A percentile compares a stretch with the other conserved stretches of the same genome.
Conservation (phyloP, 1,140 invertebrate species). For the Pogonomyrmex californicus region DNA sequence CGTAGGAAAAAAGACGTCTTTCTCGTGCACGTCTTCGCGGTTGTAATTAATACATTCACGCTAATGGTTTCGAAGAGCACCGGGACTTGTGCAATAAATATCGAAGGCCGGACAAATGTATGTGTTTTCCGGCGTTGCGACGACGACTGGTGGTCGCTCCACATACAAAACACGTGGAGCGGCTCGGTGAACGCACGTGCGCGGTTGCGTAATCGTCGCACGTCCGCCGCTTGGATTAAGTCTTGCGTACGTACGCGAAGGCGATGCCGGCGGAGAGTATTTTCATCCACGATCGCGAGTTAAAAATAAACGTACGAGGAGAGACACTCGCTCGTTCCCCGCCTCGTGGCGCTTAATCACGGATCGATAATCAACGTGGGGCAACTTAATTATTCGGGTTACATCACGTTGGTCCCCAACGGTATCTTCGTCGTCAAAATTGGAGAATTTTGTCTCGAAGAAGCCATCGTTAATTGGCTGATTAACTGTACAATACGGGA, state of each 20-base stretch:
- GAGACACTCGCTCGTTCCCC: neutral
- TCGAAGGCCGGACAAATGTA: neutral
- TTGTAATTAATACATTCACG: neutral
- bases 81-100: conserved; percentile 10
- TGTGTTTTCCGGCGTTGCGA: neutral
- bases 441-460: neutral
- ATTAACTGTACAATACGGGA: neutral
- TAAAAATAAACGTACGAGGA: conserved; percentile 42
- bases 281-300: conserved; percentile 43
- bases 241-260: conserved; percentile 5
- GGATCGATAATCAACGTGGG: neutral
- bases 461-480: neutral
- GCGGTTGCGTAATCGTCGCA: conserved; percentile 35
- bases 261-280: conserved; percentile 25
- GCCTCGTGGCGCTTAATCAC: conserved; percentile 1
- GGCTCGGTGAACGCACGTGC: conserved; percentile 35
- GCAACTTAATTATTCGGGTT: conserved; percentile 1
- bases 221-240: conserved; percentile 14
- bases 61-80: neutral
- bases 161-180: conserved; percentile 42
- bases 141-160: neutral
- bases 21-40: neutral
- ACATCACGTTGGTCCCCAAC: neutral
- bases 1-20: neutral
- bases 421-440: neutral